A percentile compares a stretch with the other conserved stretches of the same genome.
These are phyloP conservation scores for Aphis craccivora DNA, from an alignment of 1,140 invertebrate species.

Conservation along the genomic window DNA sequence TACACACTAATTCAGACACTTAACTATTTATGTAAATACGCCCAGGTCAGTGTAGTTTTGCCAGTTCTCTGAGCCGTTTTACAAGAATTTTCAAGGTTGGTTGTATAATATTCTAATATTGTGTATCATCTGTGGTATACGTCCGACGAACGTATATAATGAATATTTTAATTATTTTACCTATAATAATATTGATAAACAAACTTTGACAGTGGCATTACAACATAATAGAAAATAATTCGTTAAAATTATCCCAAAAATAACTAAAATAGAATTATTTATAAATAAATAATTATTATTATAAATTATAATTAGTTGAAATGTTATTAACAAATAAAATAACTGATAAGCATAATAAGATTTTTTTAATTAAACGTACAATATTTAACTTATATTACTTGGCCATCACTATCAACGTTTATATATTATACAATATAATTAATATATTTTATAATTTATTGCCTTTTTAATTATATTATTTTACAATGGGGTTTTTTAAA, in stretches of 20 bases:
- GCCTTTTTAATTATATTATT: too few relatives aligned
- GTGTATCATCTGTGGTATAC: not conserved
- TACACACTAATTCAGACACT: not conserved
- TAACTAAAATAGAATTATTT: not conserved
- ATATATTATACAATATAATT: too few relatives aligned
- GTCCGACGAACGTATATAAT: not conserved
- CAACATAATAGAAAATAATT: not conserved
- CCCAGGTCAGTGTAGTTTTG: not conserved
- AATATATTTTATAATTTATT: too few relatives aligned
- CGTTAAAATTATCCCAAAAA: not conserved
- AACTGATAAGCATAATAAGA: too few relatives aligned
- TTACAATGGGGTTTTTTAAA: too few relatives aligned
- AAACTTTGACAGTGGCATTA: not conserved
- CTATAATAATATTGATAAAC: not conserved
- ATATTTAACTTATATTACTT: too few relatives aligned
- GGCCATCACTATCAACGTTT: too few relatives aligned
- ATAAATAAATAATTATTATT: too few relatives aligned
- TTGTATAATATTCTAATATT: not conserved
- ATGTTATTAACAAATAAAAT: not conserved
- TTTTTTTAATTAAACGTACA: too few relatives aligned
- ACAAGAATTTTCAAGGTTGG: not conserved
- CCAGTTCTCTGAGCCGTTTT: not conserved
- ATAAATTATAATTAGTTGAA: not conserved
- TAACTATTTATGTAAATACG: slow-evolving; percentile 19
- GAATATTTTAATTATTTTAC: not conserved